Base-by-base conservation (phyloP, 2,888 invertebrate genomes). In the Hirudinaria manillensis region DNA sequence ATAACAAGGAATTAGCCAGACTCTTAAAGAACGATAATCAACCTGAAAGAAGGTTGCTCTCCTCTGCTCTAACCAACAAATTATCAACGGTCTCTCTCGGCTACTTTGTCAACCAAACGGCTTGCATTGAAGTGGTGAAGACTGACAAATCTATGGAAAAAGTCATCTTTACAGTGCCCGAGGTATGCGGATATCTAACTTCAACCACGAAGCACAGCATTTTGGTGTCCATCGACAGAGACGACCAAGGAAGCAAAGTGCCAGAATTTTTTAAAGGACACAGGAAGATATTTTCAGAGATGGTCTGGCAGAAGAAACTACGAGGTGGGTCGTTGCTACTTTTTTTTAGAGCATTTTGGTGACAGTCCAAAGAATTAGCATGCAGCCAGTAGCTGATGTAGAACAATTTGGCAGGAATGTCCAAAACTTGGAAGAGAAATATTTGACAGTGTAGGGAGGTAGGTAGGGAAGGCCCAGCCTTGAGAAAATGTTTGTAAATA, bases 301-400 rank as follows among this genome's bases (percentile, higher is more conserved):
- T 99, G 99, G 94, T 94, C 84, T 99, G 99, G 99, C 99, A 99
- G 87, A 94, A 95, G 86, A 96, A 97, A 85, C 87, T 99, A 27
- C 88, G 97, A 87, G 93, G 95, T 93, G 84, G 38, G 7, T n/a
- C 32, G 21, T 34, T 32, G 13, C n/a, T n/a, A 34, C 16, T 16
- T 19, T 16, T 61, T 61, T 13, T 13, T 10, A 7, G 29, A 7
- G n/a, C 24, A 61, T 7, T 61, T 61, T 3, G 7, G 3, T 61
- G 45, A 45, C 13, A 10, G 10, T 45, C 16, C 45, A 45, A 45
- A 45, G 3, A 4, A 45, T 45, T 45, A 16, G 45, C 13, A 45
- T 45, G 45, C 3, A 36, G 45, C 16, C n/a, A n/a, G n/a, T n/a
- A n/a, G n/a, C n/a, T n/a, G n/a, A n/a, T n/a, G n/a, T n/a, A n/a